Evolutionary conservation across 2,797 vertebrate genomes (phyloP), one percentile per base, ranked within the genome.

Genomic region (Brachyalestes nurse): DNA sequence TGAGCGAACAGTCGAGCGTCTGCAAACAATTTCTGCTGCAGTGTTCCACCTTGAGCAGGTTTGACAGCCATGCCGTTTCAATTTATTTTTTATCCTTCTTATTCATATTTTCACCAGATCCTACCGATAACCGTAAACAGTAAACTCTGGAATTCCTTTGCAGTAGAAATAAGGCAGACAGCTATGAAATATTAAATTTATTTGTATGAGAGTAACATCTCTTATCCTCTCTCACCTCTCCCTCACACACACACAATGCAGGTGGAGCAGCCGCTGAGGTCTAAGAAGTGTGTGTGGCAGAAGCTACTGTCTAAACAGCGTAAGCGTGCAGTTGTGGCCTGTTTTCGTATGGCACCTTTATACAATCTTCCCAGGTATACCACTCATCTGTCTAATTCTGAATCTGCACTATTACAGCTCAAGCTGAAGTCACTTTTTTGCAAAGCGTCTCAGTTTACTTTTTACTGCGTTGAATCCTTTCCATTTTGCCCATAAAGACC

Each of bases 241-340:
- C 34, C 55, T 14, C 51, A 42, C 64, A 62, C 42, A 13, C n/a
- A 51, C 64, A 62, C 19, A 7, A 17, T 57, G 47, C 75, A 99
- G 98, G 97, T 99, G 87, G 98, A 99, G 86, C 98, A 99, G 87
- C 97, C 98, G 1, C 87, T 99, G 88, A 94, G 98, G 89, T 99
- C 98, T 82, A 99, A 99, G 92, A 99, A 99, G 87, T 98, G 97
- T 6, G 98, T 99, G 0, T 99, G 98, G 98, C 97, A 99, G 91
- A 99, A 99, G 86, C 89, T 99, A 58, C 89, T 99, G 45, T 99
- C 98, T 87, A 99, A 99, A 83, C 98, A 99, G 92, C 96, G 98
- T 65, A 99, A 99, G 89, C 92, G 98, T 87, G 98, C 98, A 0
- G 98, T 99, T n/a, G 98, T 99, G 61, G 98, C 98, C 6, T 99